These are phyloP conservation scores for Hemicordylus capensis DNA, from an alignment of 2,113 vertebrate genomes.

Conservation along the genomic window DNA sequence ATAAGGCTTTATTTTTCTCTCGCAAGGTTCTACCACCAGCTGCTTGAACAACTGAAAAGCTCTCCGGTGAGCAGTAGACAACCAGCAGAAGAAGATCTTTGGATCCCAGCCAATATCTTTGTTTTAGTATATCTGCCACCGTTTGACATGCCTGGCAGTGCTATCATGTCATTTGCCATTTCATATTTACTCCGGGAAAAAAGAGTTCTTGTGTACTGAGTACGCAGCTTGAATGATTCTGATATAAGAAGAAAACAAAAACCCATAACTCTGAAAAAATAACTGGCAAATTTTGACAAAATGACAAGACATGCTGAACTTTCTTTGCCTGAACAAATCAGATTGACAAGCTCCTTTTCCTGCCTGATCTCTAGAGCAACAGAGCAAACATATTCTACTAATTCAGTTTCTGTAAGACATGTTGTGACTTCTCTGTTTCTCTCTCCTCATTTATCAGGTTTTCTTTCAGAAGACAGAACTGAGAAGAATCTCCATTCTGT, in stretches of 20 bases:
- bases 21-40: background rate
- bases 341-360: conserved; percentile 4
- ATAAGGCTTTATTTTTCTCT: background rate
- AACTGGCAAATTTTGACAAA: conserved; percentile 5
- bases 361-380: conserved; percentile 17
- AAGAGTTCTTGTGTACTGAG: background rate
- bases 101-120: conserved; percentile 4
- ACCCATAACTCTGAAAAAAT: background rate
- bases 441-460: conserved; percentile 26
- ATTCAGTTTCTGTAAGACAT: background rate
- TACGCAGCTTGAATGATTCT: background rate
- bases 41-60: background rate
- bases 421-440: rapidly evolving
- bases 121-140: background rate
- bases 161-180: background rate
- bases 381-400: background rate
- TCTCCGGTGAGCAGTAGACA: background rate
- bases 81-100: background rate
- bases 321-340: conserved; percentile 10
- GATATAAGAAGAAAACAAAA: background rate
- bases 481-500: background rate
- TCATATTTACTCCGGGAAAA: background rate
- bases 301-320: background rate
- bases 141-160: background rate
- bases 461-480: background rate